Evolutionary conservation across 2,888 invertebrate species (phyloP).

Genomic region (Andrena bucephala): DNA sequence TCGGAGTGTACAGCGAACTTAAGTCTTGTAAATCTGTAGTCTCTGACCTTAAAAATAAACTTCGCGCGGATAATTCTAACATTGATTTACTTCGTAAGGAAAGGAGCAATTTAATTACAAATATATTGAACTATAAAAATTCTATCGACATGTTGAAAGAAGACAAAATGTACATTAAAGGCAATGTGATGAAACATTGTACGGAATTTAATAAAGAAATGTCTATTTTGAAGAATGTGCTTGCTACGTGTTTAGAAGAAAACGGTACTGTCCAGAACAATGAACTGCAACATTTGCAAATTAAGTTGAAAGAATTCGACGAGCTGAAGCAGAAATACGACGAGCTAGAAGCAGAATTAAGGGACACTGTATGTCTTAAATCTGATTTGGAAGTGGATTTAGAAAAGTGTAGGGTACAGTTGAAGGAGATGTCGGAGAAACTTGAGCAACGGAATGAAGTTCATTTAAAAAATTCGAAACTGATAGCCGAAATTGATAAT

Average conservation of each 20-base stretch:
- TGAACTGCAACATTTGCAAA: conserved; percentile 33
- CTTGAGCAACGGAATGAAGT: conserved; percentile 64
- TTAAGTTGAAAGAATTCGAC: conserved; percentile 38
- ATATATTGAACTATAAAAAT: conserved; percentile 70
- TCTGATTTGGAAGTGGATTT: conserved; percentile 54
- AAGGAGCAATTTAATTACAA: conserved; percentile 70
- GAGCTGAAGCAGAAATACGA: conserved; percentile 40
- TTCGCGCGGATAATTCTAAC: conserved; percentile 56
- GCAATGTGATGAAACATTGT: conserved; percentile 52
- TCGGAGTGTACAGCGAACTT: conserved; percentile 70
- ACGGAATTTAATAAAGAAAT: conserved; percentile 56
- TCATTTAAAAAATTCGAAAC: conserved; percentile 69
- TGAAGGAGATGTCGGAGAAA: conserved; percentile 55
- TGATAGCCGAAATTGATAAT: conserved; percentile 75
- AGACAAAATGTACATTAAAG: conserved; percentile 70
- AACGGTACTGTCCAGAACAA: conserved; percentile 19
- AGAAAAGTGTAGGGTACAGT: conserved; percentile 48
- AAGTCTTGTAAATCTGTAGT: conserved; percentile 69
- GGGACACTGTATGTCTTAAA: conserved; percentile 31
- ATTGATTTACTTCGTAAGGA: conserved; percentile 68
- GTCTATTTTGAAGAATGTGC: conserved; percentile 47
- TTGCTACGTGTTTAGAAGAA: conserved; percentile 47
- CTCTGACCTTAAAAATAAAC: conserved; percentile 66
- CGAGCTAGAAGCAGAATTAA: conserved; percentile 51
- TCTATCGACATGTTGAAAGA: conserved; percentile 65